Percentiles rank a stretch among this genome's conserved stretches.
Conservation (phyloP, 2,797 vertebrate species). For the Tadarida brasiliensis region DNA sequence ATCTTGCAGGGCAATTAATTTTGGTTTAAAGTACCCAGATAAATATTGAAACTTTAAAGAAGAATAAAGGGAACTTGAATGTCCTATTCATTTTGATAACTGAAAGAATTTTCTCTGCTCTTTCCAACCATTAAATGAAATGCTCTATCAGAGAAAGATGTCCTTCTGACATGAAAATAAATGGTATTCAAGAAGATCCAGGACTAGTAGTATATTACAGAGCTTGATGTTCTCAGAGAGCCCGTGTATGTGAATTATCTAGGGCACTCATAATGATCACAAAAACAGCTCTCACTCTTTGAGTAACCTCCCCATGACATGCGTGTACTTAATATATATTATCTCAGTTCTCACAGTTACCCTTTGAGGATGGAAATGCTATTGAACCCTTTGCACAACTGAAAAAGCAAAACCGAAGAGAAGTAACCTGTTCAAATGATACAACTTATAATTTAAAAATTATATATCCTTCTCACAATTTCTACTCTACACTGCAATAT, state of each 20-base stretch:
- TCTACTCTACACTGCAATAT: not conserved
- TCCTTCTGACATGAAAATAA: not conserved
- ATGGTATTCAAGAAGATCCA: not conserved
- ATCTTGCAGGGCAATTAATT: slow-evolving; percentile 4
- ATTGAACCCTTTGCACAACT: not conserved
- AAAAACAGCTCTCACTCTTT: not conserved
- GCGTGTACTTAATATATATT: not conserved
- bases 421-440: not conserved
- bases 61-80: not conserved
- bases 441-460: not conserved
- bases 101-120: not conserved
- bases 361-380: not conserved
- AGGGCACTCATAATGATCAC: not conserved
- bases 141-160: not conserved
- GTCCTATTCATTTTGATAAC: not conserved
- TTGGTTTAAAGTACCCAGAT: not conserved
- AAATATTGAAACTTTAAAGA: not conserved
- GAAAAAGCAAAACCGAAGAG: not conserved
- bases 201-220: not conserved
- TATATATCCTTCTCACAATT: not conserved
- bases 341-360: not conserved
- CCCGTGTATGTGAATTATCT: not conserved
- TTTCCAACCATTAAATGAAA: not conserved
- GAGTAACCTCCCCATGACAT: not conserved
- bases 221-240: not conserved